phyloP scores from a whole-genome alignment of 30 jellyfish, hydroid and myxozoan species.

The Aurelia aurita region DNA sequence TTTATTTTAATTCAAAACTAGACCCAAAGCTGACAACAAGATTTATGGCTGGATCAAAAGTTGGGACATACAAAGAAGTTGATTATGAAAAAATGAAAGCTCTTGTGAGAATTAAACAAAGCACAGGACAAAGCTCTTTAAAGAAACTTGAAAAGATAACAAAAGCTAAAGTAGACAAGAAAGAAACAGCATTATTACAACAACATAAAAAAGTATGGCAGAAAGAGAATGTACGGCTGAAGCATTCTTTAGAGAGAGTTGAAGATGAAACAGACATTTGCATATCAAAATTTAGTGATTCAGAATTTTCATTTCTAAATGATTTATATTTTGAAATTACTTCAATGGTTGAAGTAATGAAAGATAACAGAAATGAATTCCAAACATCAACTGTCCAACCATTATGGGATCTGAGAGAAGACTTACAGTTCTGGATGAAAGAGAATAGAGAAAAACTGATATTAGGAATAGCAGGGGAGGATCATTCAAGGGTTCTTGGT shows the following conservation, averaged over 20 bases:
- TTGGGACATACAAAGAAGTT: conserved; percentile 73
- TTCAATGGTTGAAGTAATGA: conserved; percentile 34
- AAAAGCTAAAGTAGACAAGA: conserved; percentile 41
- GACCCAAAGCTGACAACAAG: conserved; percentile 68
- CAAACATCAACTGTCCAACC: conserved; percentile 73
- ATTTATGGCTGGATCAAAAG: conserved; percentile 68
- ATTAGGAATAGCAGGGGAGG: conserved; percentile 61
- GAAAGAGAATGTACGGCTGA: conserved; percentile 69
- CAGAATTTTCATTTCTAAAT: conserved; percentile 32
- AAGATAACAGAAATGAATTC: conserved; percentile 53
- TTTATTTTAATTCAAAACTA: neutral
- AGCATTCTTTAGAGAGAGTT: conserved; percentile 24
- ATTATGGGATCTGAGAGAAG: conserved; percentile 71
- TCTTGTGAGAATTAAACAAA: conserved; percentile 60
- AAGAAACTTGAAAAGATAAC: conserved; percentile 63
- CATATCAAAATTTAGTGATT: conserved; percentile 50
- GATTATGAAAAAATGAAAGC: conserved; percentile 77
- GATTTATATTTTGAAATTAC: conserved; percentile 57
- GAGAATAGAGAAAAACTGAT: conserved; percentile 66
- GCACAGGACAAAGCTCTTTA: conserved; percentile 77
- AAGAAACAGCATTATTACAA: conserved; percentile 60
- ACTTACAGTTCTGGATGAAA: conserved; percentile 74
- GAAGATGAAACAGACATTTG: conserved; percentile 59
- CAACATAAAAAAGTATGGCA: conserved; percentile 83
- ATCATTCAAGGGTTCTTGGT: conserved; percentile 37